Evolutionary conservation across 1,140 invertebrate species (phyloP).

Genomic region (Lasaia peninsularis): DNA sequence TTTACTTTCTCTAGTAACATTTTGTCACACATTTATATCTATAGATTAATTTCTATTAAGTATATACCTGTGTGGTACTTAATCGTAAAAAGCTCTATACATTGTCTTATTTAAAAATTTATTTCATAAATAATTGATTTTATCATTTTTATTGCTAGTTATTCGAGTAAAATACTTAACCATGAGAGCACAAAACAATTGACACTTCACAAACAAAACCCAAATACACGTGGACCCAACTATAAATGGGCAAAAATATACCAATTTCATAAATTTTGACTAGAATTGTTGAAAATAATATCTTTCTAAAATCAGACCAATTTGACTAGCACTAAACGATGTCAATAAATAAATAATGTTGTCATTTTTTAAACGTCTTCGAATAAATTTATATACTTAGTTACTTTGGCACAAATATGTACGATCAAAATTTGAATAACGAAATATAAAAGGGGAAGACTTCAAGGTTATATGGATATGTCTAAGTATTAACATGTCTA

Average conservation of each 20-base stretch:
- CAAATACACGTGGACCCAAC: conserved; percentile 37
- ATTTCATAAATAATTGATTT: conserved; percentile 74
- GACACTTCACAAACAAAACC: conserved; percentile 44
- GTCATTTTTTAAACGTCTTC: conserved; percentile 31
- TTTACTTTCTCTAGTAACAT: conserved; percentile 62
- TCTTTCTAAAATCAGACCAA: conserved; percentile 55
- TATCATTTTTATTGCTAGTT: conserved; percentile 70
- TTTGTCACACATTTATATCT: conserved; percentile 47
- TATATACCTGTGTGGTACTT: conserved; percentile 66
- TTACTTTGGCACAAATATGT: conserved; percentile 66
- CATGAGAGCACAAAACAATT: conserved; percentile 56
- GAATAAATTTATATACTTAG: conserved; percentile 32
- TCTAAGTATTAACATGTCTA: conserved; percentile 41
- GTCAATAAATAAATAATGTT: conserved; percentile 29
- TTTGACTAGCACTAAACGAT: conserved; percentile 67
- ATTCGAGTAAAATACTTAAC: conserved; percentile 45
- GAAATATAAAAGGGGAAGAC: conserved; percentile 70
- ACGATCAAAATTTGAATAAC: conserved; percentile 36
- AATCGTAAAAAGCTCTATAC: conserved; percentile 75
- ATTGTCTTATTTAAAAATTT: conserved; percentile 62
- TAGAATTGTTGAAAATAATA: conserved; percentile 59
- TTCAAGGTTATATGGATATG: conserved; percentile 67
- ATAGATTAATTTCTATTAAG: conserved; percentile 59
- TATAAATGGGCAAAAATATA: conserved; percentile 34
- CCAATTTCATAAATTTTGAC: conserved; percentile 65